Percentiles rank a stretch among this genome's conserved stretches.
These are phyloP conservation scores for Toxotes chatareus DNA, from an alignment of 2,113 vertebrate species.

Conservation along the genomic window DNA sequence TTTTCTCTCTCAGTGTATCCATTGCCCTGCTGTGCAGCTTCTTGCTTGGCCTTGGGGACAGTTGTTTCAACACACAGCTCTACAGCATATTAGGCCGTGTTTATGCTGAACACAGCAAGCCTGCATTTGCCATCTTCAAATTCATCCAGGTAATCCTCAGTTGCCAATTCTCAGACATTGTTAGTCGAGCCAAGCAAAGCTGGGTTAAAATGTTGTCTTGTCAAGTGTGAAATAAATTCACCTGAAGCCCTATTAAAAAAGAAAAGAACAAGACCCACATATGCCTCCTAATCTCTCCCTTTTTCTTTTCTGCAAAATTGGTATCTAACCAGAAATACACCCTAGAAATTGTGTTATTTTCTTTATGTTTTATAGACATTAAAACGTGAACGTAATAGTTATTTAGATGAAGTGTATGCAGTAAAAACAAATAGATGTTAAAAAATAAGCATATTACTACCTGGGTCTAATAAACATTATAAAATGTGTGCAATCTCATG, in stretches of 20 bases:
- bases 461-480: background rate
- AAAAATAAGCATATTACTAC: background rate
- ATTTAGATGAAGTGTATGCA: background rate
- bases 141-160: constrained; percentile 93
- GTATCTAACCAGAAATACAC: constrained; percentile 18
- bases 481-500: background rate
- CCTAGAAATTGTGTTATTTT: background rate
- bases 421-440: background rate
- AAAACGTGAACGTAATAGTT: background rate
- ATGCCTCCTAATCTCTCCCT: background rate
- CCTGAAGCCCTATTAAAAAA: constrained; percentile 48
- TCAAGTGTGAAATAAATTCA: constrained; percentile 65
- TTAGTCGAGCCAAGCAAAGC: constrained; percentile 56
- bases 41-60: constrained; percentile 95
- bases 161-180: constrained; percentile 51
- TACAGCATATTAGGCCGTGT: constrained; percentile 94
- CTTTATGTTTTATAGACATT: constrained; percentile 1
- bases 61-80: constrained; percentile 98
- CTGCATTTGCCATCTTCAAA: constrained; percentile 97
- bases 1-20: constrained; percentile 84
- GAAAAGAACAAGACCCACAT: constrained; percentile 19
- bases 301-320: constrained; percentile 11
- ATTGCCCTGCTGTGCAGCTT: constrained; percentile 95
- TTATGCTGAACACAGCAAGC: constrained; percentile 92
- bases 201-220: constrained; percentile 38